phyloP scores from a whole-genome alignment of 2,113 vertebrate species.

The Vanacampus margaritifer region DNA sequence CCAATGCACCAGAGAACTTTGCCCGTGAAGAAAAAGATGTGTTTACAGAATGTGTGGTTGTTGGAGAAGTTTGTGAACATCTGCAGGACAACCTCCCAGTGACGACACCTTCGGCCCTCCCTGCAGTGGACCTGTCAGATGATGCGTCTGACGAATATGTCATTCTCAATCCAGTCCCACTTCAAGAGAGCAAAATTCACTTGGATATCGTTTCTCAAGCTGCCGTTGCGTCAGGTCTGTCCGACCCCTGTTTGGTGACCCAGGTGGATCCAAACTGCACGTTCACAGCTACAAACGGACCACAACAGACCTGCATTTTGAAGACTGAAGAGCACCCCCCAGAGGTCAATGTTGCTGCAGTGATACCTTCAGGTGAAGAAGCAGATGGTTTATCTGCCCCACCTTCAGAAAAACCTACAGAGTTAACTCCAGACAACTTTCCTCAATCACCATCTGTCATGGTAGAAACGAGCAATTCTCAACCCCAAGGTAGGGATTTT shows the following conservation, averaged over 20 bases:
- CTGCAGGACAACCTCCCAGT: conserved; percentile 19
- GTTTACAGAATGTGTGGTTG: conserved; percentile 18
- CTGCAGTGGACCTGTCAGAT: conserved; percentile 22
- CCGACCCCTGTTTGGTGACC: conserved; percentile 25
- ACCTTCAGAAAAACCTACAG: conserved; percentile 34
- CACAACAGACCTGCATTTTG: conserved; percentile 6
- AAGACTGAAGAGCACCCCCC: conserved; percentile 11
- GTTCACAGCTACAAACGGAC: conserved; percentile 20
- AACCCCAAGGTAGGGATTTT: conserved; percentile 14
- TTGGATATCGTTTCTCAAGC: conserved; percentile 65
- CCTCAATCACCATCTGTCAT: conserved; percentile 27
- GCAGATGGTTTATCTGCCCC: conserved; percentile 19
- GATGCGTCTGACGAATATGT: conserved; percentile 47
- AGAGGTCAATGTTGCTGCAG: conserved; percentile 19
- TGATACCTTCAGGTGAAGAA: conserved; percentile 23
- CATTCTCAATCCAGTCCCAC: conserved; percentile 52
- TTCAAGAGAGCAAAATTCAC: conserved; percentile 37
- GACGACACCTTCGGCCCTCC: not conserved
- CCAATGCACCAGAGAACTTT: conserved; percentile 27
- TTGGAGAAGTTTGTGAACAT: conserved; percentile 28
- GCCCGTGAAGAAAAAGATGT: conserved; percentile 8
- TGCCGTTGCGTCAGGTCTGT: conserved; percentile 57
- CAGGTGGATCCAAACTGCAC: conserved; percentile 13
- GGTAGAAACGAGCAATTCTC: conserved; percentile 32
- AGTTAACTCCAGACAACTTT: conserved; percentile 38